Base-by-base conservation (phyloP, 2,113 vertebrate species). In the Hydrochoerus hydrochaeris region DNA sequence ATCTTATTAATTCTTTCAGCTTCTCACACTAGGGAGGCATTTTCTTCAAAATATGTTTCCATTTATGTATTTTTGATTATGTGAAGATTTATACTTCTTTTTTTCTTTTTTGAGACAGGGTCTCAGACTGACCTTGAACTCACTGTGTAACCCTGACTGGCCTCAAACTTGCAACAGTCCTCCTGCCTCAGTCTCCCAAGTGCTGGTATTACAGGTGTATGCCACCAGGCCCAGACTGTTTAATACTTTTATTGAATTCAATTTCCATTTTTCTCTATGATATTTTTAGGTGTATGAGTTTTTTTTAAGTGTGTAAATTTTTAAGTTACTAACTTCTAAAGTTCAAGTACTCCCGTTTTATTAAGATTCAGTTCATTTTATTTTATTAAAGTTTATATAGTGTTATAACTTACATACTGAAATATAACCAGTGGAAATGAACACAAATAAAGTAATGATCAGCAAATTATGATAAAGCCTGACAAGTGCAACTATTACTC, bases 401-500 rank as follows among this genome's bases (percentile, higher is more conserved):
- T 92, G 14, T 87, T 82, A 84, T 95, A 83, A 19, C 17, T 96
- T 96, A 93, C 49, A 69, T 93, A 67, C 60, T 91, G 62, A 96
- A 92, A 38, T 30, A 73, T 95, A 84, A 82, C 7, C 83, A 85
- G 5, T 62, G 44, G 54, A 89, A 91, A 62, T 83, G 24, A 32
- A 71, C 19, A 83, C 22, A 93, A 85, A 73, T 57, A 87, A 81
- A 60, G 49, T 95, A 60, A 54, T 73, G 9, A n/a, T 93, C 26
- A 81, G 38, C 71, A 54, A 91, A 26, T 67, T 71, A 6, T 46
- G 54, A 12, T 85, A 52, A 94, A 85, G n/a, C 11, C 14, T 58
- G 2, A 57, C 41, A 67, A 67, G 30, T 90, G 28, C 90, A 80
- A 89, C 30, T 85, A 35, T 52, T 52, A 52, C 32, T 96, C 35